phyloP scores from a whole-genome alignment of 2,888 invertebrate species.

The Philereme transversata region DNA sequence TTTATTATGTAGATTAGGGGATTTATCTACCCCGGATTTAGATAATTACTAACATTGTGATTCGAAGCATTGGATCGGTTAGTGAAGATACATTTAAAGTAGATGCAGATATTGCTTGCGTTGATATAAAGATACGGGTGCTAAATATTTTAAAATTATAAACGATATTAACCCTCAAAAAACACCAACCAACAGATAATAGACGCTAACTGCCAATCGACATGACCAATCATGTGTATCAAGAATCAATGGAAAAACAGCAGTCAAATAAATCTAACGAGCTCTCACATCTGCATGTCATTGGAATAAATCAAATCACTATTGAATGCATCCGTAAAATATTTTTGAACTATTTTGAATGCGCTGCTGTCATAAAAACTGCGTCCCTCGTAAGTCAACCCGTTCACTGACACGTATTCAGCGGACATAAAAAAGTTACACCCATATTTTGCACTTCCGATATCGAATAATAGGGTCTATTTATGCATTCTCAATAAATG shows the following conservation, averaged over 20 bases:
- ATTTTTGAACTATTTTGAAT: constrained; percentile 83
- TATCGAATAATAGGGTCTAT: constrained; percentile 82
- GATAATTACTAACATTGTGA: constrained; percentile 47
- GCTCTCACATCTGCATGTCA: constrained; percentile 82
- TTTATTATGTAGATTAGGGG: constrained; percentile 81
- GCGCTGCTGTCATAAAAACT: constrained; percentile 62
- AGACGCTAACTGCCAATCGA: constrained; percentile 78
- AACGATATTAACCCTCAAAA: constrained; percentile 49
- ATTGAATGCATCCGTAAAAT: constrained; percentile 82
- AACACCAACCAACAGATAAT: constrained; percentile 61
- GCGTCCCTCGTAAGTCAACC: constrained; percentile 76
- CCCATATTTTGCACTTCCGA: constrained; percentile 84
- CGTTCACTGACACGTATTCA: constrained; percentile 80
- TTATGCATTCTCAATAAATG: constrained; percentile 83
- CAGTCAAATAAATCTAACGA: constrained; percentile 83
- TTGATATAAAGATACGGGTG: constrained; percentile 40
- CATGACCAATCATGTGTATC: constrained; percentile 80
- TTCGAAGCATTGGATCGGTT: constrained; percentile 38
- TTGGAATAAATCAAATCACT: constrained; percentile 83
- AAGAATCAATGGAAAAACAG: constrained; percentile 76
- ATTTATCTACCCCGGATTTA: constrained; percentile 70
- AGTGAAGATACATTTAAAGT: not conserved
- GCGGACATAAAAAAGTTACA: constrained; percentile 78
- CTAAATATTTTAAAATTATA: constrained; percentile 23
- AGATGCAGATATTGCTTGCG: not conserved